These are phyloP conservation scores for Montifringilla adamsi DNA, from an alignment of 2,113 vertebrate species.

Conservation along the genomic window DNA sequence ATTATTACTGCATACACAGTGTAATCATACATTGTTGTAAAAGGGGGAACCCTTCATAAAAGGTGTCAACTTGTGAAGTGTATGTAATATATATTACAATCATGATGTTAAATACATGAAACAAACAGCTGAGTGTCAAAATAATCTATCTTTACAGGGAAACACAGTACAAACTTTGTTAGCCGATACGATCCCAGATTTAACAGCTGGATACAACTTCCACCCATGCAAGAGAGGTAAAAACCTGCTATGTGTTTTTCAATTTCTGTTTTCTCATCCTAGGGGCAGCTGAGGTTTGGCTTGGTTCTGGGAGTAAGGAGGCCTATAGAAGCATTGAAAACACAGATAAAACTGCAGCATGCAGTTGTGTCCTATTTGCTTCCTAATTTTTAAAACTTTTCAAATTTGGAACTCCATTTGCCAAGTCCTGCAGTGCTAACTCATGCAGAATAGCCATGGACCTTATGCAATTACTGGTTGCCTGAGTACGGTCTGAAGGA, in stretches of 20 bases:
- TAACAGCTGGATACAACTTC: constrained; percentile 99
- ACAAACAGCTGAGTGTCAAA: constrained; percentile 67
- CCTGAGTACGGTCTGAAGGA: not conserved
- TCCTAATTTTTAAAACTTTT: not conserved
- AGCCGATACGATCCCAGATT: constrained; percentile 98
- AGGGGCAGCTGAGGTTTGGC: not conserved
- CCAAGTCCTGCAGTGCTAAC: constrained; percentile 25
- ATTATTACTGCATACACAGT: constrained; percentile 54
- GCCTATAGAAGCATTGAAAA: not conserved
- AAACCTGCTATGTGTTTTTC: constrained; percentile 32
- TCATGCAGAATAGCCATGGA: not conserved
- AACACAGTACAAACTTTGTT: constrained; percentile 98
- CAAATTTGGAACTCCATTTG: not conserved
- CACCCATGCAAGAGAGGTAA: constrained; percentile 99
- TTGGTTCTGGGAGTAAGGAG: not conserved
- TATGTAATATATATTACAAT: constrained; percentile 42
- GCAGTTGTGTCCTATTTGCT: not conserved
- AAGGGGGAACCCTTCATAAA: constrained; percentile 46
- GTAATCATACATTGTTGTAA: constrained; percentile 53
- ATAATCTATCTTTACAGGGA: constrained; percentile 85
- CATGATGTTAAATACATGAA: constrained; percentile 63
- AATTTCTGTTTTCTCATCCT: constrained; percentile 3
- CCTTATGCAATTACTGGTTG: constrained; percentile 11
- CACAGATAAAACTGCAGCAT: not conserved
- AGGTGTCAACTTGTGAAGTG: constrained; percentile 38